Base-by-base conservation (phyloP, 2,888 invertebrate genomes). In the Leptogaster cylindrica region DNA sequence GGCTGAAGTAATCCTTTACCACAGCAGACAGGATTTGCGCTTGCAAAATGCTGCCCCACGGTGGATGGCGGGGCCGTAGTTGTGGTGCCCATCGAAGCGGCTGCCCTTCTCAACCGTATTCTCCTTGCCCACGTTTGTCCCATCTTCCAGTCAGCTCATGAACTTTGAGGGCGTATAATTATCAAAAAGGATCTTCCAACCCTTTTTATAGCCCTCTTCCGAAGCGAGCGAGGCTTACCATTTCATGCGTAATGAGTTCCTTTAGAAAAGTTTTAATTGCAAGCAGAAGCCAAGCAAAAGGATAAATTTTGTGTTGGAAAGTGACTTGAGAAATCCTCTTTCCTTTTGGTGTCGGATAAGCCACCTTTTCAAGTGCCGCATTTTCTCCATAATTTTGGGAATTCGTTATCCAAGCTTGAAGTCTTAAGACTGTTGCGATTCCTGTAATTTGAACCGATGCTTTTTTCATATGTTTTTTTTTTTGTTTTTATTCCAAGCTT, bases 211-310 rank as follows among this genome's bases (percentile, higher is more conserved):
- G 18, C 20, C 55, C 20, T 12, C 23, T 36, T 39, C 28, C 16
- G 39, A 39, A 25, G 23, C 39, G 16, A 14, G 14, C 12, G 41
- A 12, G 58, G 58, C 58, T 58, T 58, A 58, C 58, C 58, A 58
- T 27, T 46, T 63, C 63, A 63, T 63, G 63, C 63, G 63, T 63
- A 63, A 63, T 63, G 46, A 63, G 46, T 44, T 44, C 18, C 41
- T 44, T 28, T 44, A 16, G 63, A 46, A 63, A 63, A 63, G 44
- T 63, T 63, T 63, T 63, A 63, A 63, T 63, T 63, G 63, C 63
- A 63, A 63, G 46, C 46, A 63, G 46, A 44, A 44, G 41, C 28
- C 39, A 46, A 63, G 41, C 27, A 58, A 58, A 39, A 58, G 58
- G 41, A 58, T 58, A 14, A 25, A 23, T 58, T 39, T 12, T 23